Evolutionary conservation across 2,113 vertebrate species (phyloP).

Genomic region (Actinemys pallida): DNA sequence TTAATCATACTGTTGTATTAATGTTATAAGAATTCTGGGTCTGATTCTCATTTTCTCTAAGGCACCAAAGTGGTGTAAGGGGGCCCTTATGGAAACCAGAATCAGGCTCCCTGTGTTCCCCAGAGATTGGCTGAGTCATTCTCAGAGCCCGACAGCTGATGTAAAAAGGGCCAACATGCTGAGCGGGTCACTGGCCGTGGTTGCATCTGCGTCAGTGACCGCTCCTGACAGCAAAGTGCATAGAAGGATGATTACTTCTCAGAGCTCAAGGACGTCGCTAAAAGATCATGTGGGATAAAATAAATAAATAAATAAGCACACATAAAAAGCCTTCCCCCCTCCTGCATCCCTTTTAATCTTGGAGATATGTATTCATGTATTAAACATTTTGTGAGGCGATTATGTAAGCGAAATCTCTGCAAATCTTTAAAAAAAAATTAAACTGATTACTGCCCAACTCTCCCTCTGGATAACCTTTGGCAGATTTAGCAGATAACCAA

Average conservation of each 20-base stretch:
- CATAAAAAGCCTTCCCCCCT: neutral
- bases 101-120: neutral
- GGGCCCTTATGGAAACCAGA: neutral
- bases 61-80: neutral
- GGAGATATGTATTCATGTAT: slow-evolving; percentile 26
- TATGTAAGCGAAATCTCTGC: slow-evolving; percentile 62
- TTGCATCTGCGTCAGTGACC: neutral
- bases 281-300: neutral
- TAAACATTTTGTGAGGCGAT: slow-evolving; percentile 42
- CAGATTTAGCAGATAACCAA: slow-evolving; percentile 39
- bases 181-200: neutral
- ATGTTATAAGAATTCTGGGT: neutral
- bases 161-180: neutral
- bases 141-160: neutral
- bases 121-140: neutral
- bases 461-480: slow-evolving; percentile 2
- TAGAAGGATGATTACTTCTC: neutral
- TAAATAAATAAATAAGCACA: neutral
- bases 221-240: neutral
- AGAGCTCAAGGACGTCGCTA: neutral
- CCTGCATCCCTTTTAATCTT: slow-evolving; percentile 51
- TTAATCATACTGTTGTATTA: neutral
- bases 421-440: slow-evolving; percentile 49
- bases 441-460: slow-evolving; percentile 25
- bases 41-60: neutral